Base-by-base conservation (phyloP, 2,888 invertebrate genomes). In the Campoletis raptor region DNA sequence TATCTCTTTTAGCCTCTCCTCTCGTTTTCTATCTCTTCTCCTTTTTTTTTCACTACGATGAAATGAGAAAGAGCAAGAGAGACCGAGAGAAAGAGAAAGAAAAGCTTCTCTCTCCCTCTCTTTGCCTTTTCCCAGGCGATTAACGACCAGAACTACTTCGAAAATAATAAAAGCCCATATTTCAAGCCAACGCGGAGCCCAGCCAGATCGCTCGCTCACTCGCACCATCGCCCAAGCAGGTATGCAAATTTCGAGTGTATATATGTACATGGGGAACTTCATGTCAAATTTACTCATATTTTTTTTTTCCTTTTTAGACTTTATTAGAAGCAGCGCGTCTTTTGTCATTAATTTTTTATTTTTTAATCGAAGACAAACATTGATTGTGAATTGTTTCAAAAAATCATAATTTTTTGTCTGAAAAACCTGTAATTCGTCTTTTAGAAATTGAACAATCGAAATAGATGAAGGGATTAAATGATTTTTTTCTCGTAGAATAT, bases 91-190 rank as follows among this genome's bases (percentile, higher is more conserved):
- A 66, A 42, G 45, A 61, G 15, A 30, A 15, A 6, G 30, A 61
- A 21, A 21, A 54, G 21, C 9, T 3, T 72, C 78, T 81, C 48
- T 48, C 61, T 61, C 30, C 4, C 57, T 61, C 66, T 72, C 76
- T 77, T 73, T 81, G 81, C 86, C 83, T 83, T 78, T 83, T 86
- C 83, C 69, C 83, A 80, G 85, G 82, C 90, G 89, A 90, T 92
- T 90, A 92, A 91, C 89, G 88, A 88, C 88, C 80, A 88, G 89
- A 91, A 90, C 90, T 88, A 78, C 88, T 90, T 89, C 84, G 90
- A 91, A 91, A 91, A 92, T 92, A 91, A 92, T 92, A 92, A 92
- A 92, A 91, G 87, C 90, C 90, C 91, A 92, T 92, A 92, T 92
- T 91, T 92, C 90, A 91, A 90, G 89, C 87, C 84, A 88, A 88